These are phyloP conservation scores for Plagodis pulveraria DNA, from an alignment of 2,888 invertebrate genomes.

Conservation along the genomic window DNA sequence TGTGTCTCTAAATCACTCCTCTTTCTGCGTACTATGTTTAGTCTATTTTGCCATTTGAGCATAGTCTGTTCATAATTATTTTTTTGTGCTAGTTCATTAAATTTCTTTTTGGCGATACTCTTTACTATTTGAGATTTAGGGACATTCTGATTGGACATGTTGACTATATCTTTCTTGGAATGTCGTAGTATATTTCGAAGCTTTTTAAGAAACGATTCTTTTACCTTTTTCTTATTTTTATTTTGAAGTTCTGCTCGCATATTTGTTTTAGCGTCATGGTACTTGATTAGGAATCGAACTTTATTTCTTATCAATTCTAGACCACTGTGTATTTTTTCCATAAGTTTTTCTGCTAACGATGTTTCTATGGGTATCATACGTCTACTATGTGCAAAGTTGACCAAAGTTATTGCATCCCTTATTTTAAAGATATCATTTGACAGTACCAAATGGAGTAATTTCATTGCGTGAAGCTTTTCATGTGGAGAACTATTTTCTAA, in stretches of 20 bases:
- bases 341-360: constrained; percentile 37
- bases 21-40: constrained; percentile 46
- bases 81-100: constrained; percentile 48
- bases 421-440: constrained; percentile 57
- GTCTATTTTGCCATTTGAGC: constrained; percentile 61
- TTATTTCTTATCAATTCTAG: constrained; percentile 47
- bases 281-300: constrained; percentile 42
- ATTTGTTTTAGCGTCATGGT: constrained; percentile 16
- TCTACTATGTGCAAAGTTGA: constrained; percentile 54
- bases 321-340: constrained; percentile 47
- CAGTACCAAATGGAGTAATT: constrained; percentile 57
- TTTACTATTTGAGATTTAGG: constrained; percentile 56
- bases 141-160: constrained; percentile 48
- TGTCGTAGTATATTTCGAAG: constrained; percentile 56
- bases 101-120: constrained; percentile 51
- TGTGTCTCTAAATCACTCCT: constrained; percentile 46
- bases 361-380: constrained; percentile 49
- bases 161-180: constrained; percentile 56
- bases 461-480: constrained; percentile 54
- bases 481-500: constrained; percentile 42
- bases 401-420: constrained; percentile 48
- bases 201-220: constrained; percentile 56
- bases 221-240: constrained; percentile 30
- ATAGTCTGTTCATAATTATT: constrained; percentile 56
- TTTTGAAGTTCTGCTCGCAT: background rate